A percentile compares a stretch with the other conserved stretches of the same genome.
Conservation (phyloP, 2,797 vertebrate genomes). For the Enteromius trimaculatus region DNA sequence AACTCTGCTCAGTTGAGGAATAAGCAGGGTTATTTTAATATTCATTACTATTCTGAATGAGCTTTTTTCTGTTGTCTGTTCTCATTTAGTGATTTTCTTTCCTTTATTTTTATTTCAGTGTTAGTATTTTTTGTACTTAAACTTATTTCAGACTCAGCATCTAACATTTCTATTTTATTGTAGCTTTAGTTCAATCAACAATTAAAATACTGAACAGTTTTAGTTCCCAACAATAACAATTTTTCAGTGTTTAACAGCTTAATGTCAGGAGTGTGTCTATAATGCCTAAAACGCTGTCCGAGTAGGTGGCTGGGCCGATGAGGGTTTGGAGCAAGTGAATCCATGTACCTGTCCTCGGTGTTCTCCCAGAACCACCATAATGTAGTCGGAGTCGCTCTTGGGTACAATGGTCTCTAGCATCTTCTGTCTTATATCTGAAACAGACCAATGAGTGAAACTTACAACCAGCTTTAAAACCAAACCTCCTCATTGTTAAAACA, state of each 20-base stretch:
- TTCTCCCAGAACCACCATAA: slow-evolving; percentile 80
- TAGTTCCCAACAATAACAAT: no score
- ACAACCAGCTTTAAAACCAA: not conserved
- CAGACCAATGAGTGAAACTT: not conserved
- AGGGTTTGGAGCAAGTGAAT: not conserved
- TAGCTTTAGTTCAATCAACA: no score
- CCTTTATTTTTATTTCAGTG: no score
- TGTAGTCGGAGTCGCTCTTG: slow-evolving; percentile 73
- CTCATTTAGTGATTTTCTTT: no score
- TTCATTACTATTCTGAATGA: no score
- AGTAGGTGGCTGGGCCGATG: not conserved
- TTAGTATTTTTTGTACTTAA: no score
- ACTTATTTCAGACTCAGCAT: no score
- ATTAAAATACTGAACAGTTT: no score
- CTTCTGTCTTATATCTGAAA: slow-evolving; percentile 82
- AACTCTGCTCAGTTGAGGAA: not conserved
- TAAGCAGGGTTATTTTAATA: not conserved
- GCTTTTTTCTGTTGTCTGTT: no score
- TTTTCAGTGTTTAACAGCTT: no score
- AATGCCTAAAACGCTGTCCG: not conserved
- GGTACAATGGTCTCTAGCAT: slow-evolving; percentile 92
- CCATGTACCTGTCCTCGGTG: slow-evolving; percentile 73
- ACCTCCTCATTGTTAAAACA: not conserved
- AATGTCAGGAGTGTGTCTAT: not conserved
- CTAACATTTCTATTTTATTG: no score